These are phyloP conservation scores for Gobiocypris rarus DNA, from an alignment of 2,113 vertebrate species.

Conservation along the genomic window DNA sequence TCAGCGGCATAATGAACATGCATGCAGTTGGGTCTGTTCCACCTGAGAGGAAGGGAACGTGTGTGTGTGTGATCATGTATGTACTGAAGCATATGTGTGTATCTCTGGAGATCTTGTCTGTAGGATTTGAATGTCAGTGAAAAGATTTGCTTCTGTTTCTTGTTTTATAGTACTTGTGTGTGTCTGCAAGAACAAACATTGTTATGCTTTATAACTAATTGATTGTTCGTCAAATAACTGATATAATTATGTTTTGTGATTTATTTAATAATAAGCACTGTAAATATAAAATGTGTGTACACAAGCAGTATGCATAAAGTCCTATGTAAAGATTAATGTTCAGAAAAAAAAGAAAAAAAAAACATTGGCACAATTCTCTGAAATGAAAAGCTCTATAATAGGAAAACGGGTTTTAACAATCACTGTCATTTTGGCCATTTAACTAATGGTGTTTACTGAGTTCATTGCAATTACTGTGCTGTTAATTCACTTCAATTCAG, in stretches of 20 bases:
- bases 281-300: not conserved
- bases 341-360: not conserved
- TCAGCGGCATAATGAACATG: slow-evolving; percentile 49
- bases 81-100: slow-evolving; percentile 1
- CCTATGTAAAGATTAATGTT: not conserved
- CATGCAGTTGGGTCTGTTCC: slow-evolving; percentile 30
- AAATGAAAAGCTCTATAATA: not conserved
- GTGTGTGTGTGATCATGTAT: not conserved
- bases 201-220: not conserved
- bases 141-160: not conserved
- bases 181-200: not conserved
- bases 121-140: not conserved
- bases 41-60: slow-evolving; percentile 31
- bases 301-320: not conserved
- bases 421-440: not conserved
- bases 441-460: not conserved
- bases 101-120: slow-evolving; percentile 13
- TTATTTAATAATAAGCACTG: not conserved
- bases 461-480: not conserved
- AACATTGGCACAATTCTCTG: not conserved
- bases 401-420: not conserved
- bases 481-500: not conserved
- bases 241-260: not conserved
- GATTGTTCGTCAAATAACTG: not conserved
- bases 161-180: not conserved